Conservation (phyloP, 2,113 vertebrate species). For the Chaetorhynchus papuensis region DNA sequence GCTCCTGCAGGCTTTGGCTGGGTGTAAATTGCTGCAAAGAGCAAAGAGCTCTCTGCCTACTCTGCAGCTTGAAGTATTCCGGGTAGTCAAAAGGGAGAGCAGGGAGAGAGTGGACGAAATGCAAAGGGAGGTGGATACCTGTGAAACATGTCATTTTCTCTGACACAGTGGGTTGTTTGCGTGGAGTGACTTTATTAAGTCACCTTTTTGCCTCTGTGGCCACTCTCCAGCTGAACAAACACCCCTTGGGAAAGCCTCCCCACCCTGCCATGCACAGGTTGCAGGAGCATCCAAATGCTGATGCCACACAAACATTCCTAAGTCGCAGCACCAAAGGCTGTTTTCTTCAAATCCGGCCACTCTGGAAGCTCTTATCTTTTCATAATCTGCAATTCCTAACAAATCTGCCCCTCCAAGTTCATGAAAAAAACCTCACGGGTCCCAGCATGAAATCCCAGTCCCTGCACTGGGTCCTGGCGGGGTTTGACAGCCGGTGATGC, state of each 20-base stretch:
- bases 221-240: background rate
- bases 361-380: background rate
- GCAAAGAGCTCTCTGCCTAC: background rate
- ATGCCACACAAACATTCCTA: background rate
- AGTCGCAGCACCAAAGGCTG: background rate
- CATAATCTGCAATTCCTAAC: background rate
- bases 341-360: background rate
- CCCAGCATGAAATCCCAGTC: background rate
- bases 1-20: background rate
- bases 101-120: background rate
- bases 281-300: background rate
- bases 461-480: background rate
- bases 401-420: background rate
- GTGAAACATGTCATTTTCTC: background rate
- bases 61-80: background rate
- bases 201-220: background rate
- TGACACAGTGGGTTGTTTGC: background rate
- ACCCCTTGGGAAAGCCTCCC: background rate
- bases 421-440: fast-evolving
- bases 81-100: background rate
- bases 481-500: background rate
- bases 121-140: background rate
- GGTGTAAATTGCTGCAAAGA: background rate
- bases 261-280: background rate
- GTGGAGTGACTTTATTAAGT: background rate